phyloP scores from a whole-genome alignment of 2,113 vertebrate genomes.

The Xiphorhynchus elegans region DNA sequence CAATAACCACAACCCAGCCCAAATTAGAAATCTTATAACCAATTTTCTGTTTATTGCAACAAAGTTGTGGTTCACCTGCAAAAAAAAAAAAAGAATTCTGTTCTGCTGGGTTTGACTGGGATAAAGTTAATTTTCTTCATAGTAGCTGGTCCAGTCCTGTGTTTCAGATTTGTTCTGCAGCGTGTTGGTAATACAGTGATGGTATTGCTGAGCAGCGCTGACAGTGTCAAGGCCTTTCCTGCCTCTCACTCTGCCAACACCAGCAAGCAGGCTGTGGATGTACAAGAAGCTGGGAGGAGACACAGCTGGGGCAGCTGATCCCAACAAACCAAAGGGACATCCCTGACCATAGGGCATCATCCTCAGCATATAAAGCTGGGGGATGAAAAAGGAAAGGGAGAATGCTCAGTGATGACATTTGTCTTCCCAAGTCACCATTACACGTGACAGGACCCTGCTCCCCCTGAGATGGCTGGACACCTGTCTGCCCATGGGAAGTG shows the following conservation, averaged over 20 bases:
- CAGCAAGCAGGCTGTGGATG: neutral
- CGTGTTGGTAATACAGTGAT: neutral
- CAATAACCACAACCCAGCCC: neutral
- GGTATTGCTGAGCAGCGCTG: neutral
- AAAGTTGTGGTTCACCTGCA: neutral
- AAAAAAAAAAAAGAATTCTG: neutral
- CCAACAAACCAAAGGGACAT: neutral
- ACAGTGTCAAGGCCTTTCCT: neutral
- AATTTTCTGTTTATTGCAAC: neutral
- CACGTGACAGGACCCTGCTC: neutral
- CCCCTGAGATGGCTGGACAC: neutral
- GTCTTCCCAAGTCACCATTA: neutral
- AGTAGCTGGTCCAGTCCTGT: neutral
- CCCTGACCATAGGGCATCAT: neutral
- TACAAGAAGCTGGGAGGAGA: neutral
- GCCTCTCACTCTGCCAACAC: neutral
- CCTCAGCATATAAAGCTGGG: neutral
- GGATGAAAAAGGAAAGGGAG: neutral
- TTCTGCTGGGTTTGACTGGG: neutral
- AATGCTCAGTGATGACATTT: neutral
- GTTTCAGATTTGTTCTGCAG: neutral
- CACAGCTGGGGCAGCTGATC: neutral
- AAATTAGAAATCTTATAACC: neutral
- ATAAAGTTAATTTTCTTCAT: neutral
- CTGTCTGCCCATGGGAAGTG: neutral